A percentile compares a stretch with the other conserved stretches of the same genome.
Evolutionary conservation across 2,888 invertebrate species (phyloP).

Genomic region (Athalia circularis): DNA sequence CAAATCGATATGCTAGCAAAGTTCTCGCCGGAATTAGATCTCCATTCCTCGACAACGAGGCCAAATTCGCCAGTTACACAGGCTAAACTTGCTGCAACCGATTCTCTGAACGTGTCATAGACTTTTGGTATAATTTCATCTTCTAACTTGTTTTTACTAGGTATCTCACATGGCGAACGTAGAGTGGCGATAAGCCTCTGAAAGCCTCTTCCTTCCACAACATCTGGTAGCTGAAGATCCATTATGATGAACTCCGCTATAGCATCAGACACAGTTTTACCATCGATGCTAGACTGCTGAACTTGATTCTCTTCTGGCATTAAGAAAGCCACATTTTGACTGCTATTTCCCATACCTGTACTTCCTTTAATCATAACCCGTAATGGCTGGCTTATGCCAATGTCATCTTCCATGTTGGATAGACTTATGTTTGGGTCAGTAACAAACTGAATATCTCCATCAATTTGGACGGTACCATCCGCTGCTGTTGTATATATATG

Average conservation of each 20-base stretch:
- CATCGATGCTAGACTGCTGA: slow-evolving; percentile 62
- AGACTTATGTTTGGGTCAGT: slow-evolving; percentile 70
- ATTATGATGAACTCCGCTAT: slow-evolving; percentile 74
- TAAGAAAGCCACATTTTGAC: slow-evolving; percentile 68
- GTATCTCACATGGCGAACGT: slow-evolving; percentile 74
- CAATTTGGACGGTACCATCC: slow-evolving; percentile 73
- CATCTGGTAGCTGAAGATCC: slow-evolving; percentile 74
- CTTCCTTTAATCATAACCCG: slow-evolving; percentile 65
- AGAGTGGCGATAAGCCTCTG: slow-evolving; percentile 74
- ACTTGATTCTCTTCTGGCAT: slow-evolving; percentile 67
- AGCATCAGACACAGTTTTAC: slow-evolving; percentile 73
- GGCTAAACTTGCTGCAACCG: slow-evolving; percentile 65
- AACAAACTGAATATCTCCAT: slow-evolving; percentile 72
- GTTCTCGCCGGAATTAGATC: slow-evolving; percentile 68
- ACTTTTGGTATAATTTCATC: slow-evolving; percentile 74
- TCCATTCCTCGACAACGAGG: slow-evolving; percentile 74
- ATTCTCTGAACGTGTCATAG: slow-evolving; percentile 72
- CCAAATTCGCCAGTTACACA: slow-evolving; percentile 68
- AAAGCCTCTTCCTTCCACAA: slow-evolving; percentile 75
- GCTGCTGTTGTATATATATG: slow-evolving; percentile 72
- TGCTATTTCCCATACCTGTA: slow-evolving; percentile 51
- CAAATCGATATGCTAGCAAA: slow-evolving; percentile 73
- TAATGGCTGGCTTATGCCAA: slow-evolving; percentile 62
- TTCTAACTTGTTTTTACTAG: slow-evolving; percentile 73
- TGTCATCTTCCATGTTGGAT: slow-evolving; percentile 68